These are phyloP conservation scores for Ophion ellenae DNA, from an alignment of 2,888 invertebrate genomes.

Conservation along the genomic window DNA sequence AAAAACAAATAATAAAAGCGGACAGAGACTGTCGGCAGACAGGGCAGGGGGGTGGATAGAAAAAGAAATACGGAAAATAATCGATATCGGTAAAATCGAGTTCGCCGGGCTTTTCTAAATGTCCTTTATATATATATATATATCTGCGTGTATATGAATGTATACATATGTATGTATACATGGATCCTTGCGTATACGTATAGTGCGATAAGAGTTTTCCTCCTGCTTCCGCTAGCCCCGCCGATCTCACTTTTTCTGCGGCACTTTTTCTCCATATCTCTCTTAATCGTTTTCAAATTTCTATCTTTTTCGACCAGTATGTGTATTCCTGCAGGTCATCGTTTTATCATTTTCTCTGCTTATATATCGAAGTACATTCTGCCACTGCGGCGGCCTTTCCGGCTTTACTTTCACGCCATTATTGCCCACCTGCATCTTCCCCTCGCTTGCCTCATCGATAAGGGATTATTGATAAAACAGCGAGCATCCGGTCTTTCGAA, in stretches of 20 bases:
- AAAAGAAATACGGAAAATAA: conserved; percentile 67
- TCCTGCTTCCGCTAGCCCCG: conserved; percentile 17
- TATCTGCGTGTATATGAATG: conserved; percentile 9
- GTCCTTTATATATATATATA: conserved; percentile 17
- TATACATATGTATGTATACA: background rate
- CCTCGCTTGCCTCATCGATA: too few species aligned
- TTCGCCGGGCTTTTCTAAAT: conserved; percentile 67
- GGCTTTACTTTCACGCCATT: too few species aligned
- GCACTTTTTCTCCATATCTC: conserved; percentile 17
- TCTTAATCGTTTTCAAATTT: conserved; percentile 24
- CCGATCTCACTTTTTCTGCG: conserved; percentile 26
- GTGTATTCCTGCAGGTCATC: too few species aligned
- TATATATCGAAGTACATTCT: too few species aligned
- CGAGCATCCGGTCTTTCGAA: too few species aligned
- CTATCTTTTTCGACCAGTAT: background rate
- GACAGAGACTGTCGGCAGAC: conserved; percentile 29
- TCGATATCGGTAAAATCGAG: conserved; percentile 82
- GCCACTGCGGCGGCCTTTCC: too few species aligned
- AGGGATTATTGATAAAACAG: too few species aligned
- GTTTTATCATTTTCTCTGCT: too few species aligned
- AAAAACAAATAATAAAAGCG: background rate
- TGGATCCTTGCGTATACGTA: background rate
- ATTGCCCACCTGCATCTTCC: too few species aligned
- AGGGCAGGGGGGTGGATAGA: too few species aligned
- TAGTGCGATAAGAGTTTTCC: conserved; percentile 36